Evolutionary conservation across 2,113 vertebrate genomes (phyloP), one percentile per base, ranked within the genome.

Genomic region (Orthonyx spaldingii): DNA sequence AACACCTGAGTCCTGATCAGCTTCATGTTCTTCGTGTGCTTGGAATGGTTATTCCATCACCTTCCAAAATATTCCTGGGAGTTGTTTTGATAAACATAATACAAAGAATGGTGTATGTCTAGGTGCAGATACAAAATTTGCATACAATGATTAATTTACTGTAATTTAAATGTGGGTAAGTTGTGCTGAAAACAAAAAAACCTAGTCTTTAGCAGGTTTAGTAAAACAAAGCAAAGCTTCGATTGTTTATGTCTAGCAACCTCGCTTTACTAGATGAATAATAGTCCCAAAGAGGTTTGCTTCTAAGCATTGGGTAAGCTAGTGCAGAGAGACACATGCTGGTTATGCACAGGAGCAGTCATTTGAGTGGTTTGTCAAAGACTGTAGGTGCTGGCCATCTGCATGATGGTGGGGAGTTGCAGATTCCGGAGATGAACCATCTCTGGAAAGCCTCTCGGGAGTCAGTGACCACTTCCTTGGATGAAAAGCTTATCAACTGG

Each of bases 161-260:
- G 10, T 44, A 27, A 50, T 46, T 81, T 42, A 72, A 41, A 35
- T 33, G 21, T 41, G 4, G 3, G 5, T 2, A 90, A 55, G 5
- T 37, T 68, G 11, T 0, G 0, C 6, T 55, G 32, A 30, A 72
- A 74, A 22, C 7, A 44, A 63, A 44, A 72, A 6, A 7, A 41
- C 5, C 7, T 55, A 37, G 33, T 59, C 12, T 26, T 33, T 55
- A 70, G 20, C 14, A 83, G 4, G 4, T 11, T 27, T n/a, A 33
- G 14, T 35, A 39, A 80, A 66, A 33, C 24, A 60, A 49, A 22
- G 11, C 33, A 35, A 86, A 71, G 7, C 7, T 9, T 5, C 17
- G 46, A 2, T 35, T 24, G 13, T 37, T 77, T 46, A 18, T 42
- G 11, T 52, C 26, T 85, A 56, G 17, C 5, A 74, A 10, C 11